Evolutionary conservation across 2,113 vertebrate genomes (phyloP), one percentile per base, ranked within the genome.

Genomic region (Orientallactaga bullata): DNA sequence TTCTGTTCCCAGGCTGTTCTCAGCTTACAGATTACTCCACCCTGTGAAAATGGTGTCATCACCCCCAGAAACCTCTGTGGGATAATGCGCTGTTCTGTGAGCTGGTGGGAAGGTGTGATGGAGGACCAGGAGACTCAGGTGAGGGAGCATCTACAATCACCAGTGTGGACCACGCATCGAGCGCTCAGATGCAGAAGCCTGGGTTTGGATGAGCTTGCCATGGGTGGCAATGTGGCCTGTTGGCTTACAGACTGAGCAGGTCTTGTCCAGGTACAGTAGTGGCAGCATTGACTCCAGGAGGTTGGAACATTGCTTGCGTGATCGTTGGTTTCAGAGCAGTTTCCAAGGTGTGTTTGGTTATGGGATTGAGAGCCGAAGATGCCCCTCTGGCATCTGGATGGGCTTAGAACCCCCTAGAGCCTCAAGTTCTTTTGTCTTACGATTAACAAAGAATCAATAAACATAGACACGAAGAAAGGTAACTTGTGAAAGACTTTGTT

Each of bases 1-100:
- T 94, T 94, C 94, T 96, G 73, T 92, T 94, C 80, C 80, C 83
- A 72, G 65, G 21, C 78, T 89, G 72, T 18, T 26, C 47, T 42
- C 24, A 7, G 77, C 76, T 72, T 65, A 55, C 26, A 92, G 85
- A 20, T 81, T 42, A 86, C 55, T 73, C 65, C 74, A 7, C 39
- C 58, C 69, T 7, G 17, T 81, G 58, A 32, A 30, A 51, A 61
- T 20, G 63, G 71, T 21, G 35, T 68, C 35, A 32, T 18, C 35
- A 20, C 32, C 55, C 13, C n/a, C 32, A 69, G 91, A 76, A 84
- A 73, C 7, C 58, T 82, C 28, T 17, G 12, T 20, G 37, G 11
- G 23, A n/a, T 91, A 11, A 55, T 2, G 15, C 55, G n/a, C 35
- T 66, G 8, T 42, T 20, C 55, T 13, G 7, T 42, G n/a, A 71